These are phyloP conservation scores for Tetropium fuscum DNA, from an alignment of 2,888 invertebrate genomes.

Conservation along the genomic window DNA sequence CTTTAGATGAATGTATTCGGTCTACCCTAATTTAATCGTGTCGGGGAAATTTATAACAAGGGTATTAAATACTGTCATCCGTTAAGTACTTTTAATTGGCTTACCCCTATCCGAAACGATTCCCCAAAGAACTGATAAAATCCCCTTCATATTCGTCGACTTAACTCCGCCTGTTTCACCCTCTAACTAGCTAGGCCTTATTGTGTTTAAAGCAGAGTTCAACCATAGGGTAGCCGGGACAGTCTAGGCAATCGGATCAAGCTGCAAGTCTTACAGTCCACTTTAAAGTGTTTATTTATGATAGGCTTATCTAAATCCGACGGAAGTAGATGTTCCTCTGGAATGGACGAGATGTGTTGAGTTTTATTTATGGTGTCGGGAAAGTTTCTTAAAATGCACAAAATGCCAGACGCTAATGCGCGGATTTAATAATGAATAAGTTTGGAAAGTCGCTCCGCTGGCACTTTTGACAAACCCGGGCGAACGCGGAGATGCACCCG, in stretches of 20 bases:
- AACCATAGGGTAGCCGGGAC: constrained; percentile 28
- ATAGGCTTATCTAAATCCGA: constrained; percentile 45
- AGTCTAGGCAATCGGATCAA: constrained; percentile 46
- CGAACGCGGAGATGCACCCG: too few species aligned
- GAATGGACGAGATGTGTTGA: constrained; percentile 31
- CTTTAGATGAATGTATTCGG: too few species aligned
- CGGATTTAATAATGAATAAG: not conserved
- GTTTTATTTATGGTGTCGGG: constrained; percentile 10
- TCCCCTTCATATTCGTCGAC: constrained; percentile 25
- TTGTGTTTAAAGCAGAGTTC: constrained; percentile 14
- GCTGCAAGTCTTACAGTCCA: constrained; percentile 43
- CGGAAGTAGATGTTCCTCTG: constrained; percentile 36
- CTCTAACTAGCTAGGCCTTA: constrained; percentile 7
- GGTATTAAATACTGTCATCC: too few species aligned
- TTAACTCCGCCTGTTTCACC: constrained; percentile 22
- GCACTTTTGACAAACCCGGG: not conserved
- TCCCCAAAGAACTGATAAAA: constrained; percentile 9
- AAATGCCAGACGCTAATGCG: not conserved
- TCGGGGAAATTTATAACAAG: too few species aligned
- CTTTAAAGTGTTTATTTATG: constrained; percentile 52
- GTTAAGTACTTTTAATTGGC: not conserved
- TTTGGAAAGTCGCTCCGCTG: not conserved
- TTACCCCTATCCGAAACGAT: not conserved
- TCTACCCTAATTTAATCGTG: too few species aligned
- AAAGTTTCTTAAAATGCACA: constrained; percentile 9